Evolutionary conservation across 2,797 vertebrate genomes (phyloP), one percentile per base, ranked within the genome.

Genomic region (Centropyge bicolor): DNA sequence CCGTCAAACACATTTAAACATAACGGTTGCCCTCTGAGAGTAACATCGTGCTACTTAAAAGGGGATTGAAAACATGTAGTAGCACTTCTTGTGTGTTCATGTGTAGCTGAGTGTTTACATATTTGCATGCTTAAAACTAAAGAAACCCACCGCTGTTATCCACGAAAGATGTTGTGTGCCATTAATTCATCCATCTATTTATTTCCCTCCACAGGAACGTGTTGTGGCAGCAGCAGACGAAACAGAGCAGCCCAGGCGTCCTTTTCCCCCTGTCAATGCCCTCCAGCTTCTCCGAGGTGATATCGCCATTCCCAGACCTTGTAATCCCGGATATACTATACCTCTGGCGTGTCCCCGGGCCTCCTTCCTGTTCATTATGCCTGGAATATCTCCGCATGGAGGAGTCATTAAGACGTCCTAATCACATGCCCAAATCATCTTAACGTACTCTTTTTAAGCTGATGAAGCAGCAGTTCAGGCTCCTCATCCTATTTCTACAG

Each of bases 301-400:
- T 78, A 81, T 78, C 59, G 20, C 40, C 61, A 69, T 73, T 77
- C 68, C 63, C 74, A 83, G 62, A 70, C 46, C 48, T 65, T 70
- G 20, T 74, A 78, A 81, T 77, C 60, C 64, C n/a, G 24, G 66
- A 83, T 87, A 63, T 27, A 84, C 75, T 66, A 80, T 51, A 78
- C 70, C 69, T 60, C 52, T 57, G 57, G 59, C 3, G 6, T 46
- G 19, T 74, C 75, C 60, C 60, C 31, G 40, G 38, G 65, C 59
- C 35, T 62, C 62, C 49, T 52, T 59, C 62, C 66, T 79, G 56
- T 60, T 85, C 76, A 76, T 24, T 78, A 77, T 40, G 51, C 40
- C 71, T 74, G 45, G 61, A 77, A 71, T 80, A 70, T 80, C 45
- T 83, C 71, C 63, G 78, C 70, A 65, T 54, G 46, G 56, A 80